These are phyloP conservation scores for Sebastes cheni DNA, from an alignment of 2,797 vertebrate species.

Conservation along the genomic window DNA sequence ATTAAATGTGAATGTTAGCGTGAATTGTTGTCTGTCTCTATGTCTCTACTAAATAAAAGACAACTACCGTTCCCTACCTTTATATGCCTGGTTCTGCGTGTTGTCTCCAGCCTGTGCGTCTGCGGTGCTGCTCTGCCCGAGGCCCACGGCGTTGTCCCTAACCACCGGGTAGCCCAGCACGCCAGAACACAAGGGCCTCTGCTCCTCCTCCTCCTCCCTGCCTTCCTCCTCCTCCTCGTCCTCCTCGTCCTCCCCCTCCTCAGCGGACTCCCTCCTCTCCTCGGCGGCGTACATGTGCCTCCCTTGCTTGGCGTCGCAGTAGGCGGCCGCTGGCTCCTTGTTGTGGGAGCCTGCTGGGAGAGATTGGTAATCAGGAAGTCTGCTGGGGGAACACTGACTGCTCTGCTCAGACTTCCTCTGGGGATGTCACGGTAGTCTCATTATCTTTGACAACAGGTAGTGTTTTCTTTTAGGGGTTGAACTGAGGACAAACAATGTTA, in stretches of 20 bases:
- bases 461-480: constrained; percentile 30
- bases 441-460: constrained; percentile 56
- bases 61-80: constrained; percentile 76
- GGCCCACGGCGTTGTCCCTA: constrained; percentile 80
- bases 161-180: constrained; percentile 85
- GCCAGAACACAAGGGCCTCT: constrained; percentile 88
- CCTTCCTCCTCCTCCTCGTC: constrained; percentile 65
- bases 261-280: constrained; percentile 76
- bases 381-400: constrained; percentile 31
- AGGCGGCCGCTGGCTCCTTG: constrained; percentile 67
- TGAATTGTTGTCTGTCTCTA: no score
- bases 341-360: constrained; percentile 66
- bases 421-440: constrained; percentile 33
- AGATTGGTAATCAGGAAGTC: constrained; percentile 35
- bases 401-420: constrained; percentile 18
- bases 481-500: constrained; percentile 51
- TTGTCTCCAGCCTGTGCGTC: constrained; percentile 75
- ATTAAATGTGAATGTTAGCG: no score
- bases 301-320: constrained; percentile 72
- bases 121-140: constrained; percentile 77
- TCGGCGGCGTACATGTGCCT: constrained; percentile 71
- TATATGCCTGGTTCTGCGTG: constrained; percentile 79
- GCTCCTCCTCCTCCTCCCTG: constrained; percentile 87
- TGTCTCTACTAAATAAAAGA: neutral
- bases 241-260: constrained; percentile 55